A percentile compares a stretch with the other conserved stretches of the same genome.
phyloP scores from a whole-genome alignment of 2,888 invertebrate genomes.

The Podabrus alpinus region DNA sequence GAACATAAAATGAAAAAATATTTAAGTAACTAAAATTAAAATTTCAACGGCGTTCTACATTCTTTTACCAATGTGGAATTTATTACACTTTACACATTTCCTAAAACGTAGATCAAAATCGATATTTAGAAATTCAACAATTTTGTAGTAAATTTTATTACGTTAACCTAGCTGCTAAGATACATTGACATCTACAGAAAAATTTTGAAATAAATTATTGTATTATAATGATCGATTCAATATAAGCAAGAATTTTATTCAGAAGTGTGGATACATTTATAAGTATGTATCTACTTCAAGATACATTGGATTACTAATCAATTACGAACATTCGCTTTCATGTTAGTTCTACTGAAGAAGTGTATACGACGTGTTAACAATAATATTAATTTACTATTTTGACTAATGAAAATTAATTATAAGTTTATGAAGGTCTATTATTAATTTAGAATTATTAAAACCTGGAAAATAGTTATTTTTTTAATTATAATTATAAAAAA shows the following conservation, averaged over 20 bases:
- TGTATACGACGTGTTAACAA: too few relatives aligned
- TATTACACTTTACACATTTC: not conserved
- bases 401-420: not conserved
- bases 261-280: not conserved
- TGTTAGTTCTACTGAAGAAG: too few relatives aligned
- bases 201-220: not conserved
- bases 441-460: too few relatives aligned
- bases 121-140: not conserved
- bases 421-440: too few relatives aligned
- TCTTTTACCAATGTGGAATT: not conserved
- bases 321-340: too few relatives aligned
- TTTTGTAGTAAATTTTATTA: not conserved
- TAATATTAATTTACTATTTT: not conserved
- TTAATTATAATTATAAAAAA: too few relatives aligned
- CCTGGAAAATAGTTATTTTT: too few relatives aligned
- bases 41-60: not conserved
- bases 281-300: not conserved
- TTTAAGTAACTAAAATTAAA: not conserved
- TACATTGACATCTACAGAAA: not conserved
- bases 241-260: not conserved
- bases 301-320: not conserved
- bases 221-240: not conserved
- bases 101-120: not conserved
- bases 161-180: not conserved
- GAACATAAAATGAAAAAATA: not conserved